phyloP scores from a whole-genome alignment of 2,888 invertebrate genomes.

The Troides helena region DNA sequence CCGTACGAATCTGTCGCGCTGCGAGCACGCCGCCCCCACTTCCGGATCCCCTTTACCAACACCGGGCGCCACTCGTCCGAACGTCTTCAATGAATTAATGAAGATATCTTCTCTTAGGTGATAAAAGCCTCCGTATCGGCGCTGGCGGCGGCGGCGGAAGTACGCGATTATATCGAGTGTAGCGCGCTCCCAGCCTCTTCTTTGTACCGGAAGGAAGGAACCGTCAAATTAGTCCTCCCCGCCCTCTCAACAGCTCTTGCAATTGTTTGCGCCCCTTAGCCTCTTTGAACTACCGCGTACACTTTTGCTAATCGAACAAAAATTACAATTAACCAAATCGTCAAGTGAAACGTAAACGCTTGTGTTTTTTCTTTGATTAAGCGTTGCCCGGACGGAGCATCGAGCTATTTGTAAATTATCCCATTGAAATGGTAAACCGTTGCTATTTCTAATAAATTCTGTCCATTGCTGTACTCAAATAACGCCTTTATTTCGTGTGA shows the following conservation, averaged over 20 bases:
- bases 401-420: too few relatives aligned
- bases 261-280: slow-evolving; percentile 71
- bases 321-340: neutral
- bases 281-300: slow-evolving; percentile 40
- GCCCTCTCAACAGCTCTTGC: slow-evolving; percentile 56
- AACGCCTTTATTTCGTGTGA: too few relatives aligned
- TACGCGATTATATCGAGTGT: slow-evolving; percentile 45
- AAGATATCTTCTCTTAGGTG: too few relatives aligned
- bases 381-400: too few relatives aligned
- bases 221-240: slow-evolving; percentile 67
- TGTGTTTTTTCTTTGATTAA: too few relatives aligned
- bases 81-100: too few relatives aligned
- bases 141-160: slow-evolving; percentile 38
- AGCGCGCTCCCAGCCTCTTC: slow-evolving; percentile 29
- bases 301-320: slow-evolving; percentile 2
- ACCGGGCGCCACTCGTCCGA: neutral
- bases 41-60: neutral
- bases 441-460: too few relatives aligned
- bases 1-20: too few relatives aligned
- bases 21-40: neutral
- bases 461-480: too few relatives aligned
- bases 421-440: too few relatives aligned
- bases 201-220: slow-evolving; percentile 69
- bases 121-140: neutral
- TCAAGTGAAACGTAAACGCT: too few relatives aligned